These are phyloP conservation scores for Stegodyphus mimosarum DNA, from an alignment of 1,140 invertebrate genomes.

Conservation along the genomic window DNA sequence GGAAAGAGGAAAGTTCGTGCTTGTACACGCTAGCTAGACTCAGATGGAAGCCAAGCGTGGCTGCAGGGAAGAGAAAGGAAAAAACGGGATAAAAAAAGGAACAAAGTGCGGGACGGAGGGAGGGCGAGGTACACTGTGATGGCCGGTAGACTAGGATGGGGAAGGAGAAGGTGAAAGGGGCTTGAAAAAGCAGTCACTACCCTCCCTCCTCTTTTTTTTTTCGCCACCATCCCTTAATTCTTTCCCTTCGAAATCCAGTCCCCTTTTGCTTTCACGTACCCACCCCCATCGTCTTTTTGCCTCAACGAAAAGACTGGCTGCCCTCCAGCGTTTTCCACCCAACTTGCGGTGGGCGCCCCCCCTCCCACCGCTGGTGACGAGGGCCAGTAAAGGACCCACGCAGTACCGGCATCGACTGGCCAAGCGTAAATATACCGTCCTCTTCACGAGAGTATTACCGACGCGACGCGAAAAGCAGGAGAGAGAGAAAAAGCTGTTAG, in stretches of 20 bases:
- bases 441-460: neutral
- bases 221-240: conserved; percentile 1
- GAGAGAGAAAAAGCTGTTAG: neutral
- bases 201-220: neutral
- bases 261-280: conserved; percentile 1
- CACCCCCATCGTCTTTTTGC: neutral
- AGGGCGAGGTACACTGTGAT: conserved; percentile 13
- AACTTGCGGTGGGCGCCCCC: too few relatives aligned
- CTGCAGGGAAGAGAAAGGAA: neutral
- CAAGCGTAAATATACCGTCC: neutral
- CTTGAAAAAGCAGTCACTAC: conserved; percentile 2
- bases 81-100: neutral
- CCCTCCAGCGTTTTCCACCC: neutral
- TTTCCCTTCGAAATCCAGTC: neutral
- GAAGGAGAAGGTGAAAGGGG: neutral
- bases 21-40: neutral
- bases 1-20: neutral
- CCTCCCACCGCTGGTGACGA: neutral
- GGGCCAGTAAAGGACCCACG: neutral
- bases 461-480: neutral
- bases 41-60: neutral
- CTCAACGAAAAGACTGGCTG: neutral
- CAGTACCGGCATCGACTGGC: conserved; percentile 1
- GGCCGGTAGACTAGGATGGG: conserved; percentile 30
- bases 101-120: conserved; percentile 6